Base-by-base conservation (phyloP, 1,140 invertebrate genomes). In the Sarcophaga bullata region DNA sequence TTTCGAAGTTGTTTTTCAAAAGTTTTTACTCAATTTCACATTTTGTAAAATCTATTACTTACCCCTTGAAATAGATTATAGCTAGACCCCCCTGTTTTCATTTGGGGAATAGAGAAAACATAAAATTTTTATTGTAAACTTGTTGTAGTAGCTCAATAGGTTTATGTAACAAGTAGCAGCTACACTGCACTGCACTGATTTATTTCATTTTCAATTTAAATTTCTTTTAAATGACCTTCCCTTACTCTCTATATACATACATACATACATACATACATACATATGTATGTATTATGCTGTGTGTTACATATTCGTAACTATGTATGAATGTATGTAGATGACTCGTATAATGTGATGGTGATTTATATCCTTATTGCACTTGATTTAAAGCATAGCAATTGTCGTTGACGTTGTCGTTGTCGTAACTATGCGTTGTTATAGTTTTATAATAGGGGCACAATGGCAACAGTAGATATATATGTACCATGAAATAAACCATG, bases 351-450 rank as follows among this genome's bases (percentile, higher is more conserved):
- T 37, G 25, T 37, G 25, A 48, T 76, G 4, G 73, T 76, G 73
- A 80, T 80, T 80, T 37, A 80, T 80, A 52, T 80, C 50, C 80
- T 80, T 8, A 7, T 11, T 54, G 80, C 50, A 80, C 80, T 80
- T 80, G 80, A 80, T 80, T 80, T 80, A 80, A 58, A 80, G 48
- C 15, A 15, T 8, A 49, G 73, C 15, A 76, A 76, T 48, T 46
- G 58, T n/a, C 58, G 58, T 68, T 15, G 58, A n/a, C 15, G 52
- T 75, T 75, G 62, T 68, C 62, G 17, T 68, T 68, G n/a, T 68
- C 17, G 15, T 25, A 37, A 37, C 25, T 37, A 37, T 37, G 25
- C 25, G 25, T 68, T 9, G 54, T 58, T n/a, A 58, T 58, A 7
- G 54, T 58, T 58, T 58, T n/a, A 7, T 58, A 4, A 4, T 58